Conservation (phyloP, 2,797 vertebrate species). For the Tragopan temminckii region DNA sequence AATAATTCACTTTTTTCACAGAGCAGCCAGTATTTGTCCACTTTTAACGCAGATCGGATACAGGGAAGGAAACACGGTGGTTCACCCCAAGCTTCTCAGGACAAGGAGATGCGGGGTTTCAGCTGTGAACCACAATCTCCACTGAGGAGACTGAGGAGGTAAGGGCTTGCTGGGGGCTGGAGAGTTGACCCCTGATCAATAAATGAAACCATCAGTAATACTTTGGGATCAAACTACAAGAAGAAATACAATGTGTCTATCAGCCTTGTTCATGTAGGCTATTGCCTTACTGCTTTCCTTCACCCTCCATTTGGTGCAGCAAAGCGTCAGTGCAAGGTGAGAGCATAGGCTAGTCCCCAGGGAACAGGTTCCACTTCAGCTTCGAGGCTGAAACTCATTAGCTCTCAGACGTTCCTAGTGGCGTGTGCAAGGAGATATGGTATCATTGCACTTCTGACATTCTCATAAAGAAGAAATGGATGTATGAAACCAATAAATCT, state of each 20-base stretch:
- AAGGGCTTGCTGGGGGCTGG: neutral
- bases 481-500: neutral
- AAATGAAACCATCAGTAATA: neutral
- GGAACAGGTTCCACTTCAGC: neutral
- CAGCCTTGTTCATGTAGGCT: neutral
- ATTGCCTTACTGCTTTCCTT: neutral
- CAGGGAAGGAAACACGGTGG: neutral
- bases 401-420: neutral
- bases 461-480: neutral
- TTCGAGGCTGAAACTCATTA: neutral
- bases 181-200: neutral
- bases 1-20: neutral
- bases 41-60: neutral
- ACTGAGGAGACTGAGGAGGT: neutral
- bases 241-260: neutral
- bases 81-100: neutral
- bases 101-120: neutral
- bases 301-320: neutral
- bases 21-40: neutral
- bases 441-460: neutral
- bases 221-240: neutral
- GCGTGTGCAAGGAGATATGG: neutral
- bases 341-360: neutral
- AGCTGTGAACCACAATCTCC: neutral
- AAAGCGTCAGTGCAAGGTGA: neutral